Base-by-base conservation (phyloP, 2,888 invertebrate species). In the Diaprepes abbreviatus region DNA sequence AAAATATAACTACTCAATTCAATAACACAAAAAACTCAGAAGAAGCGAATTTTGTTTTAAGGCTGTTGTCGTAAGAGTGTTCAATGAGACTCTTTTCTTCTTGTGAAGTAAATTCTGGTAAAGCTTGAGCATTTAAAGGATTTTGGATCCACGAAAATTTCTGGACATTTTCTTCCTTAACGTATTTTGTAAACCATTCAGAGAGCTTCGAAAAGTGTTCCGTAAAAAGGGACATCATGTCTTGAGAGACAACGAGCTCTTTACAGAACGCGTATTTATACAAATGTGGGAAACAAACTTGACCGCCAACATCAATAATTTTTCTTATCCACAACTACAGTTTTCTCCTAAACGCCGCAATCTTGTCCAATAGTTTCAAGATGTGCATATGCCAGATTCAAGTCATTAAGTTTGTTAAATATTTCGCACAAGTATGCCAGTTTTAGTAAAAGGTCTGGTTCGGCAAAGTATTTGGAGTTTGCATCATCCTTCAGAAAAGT, bases 401-500 rank as follows among this genome's bases (percentile, higher is more conserved):
- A 7, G 12, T 2, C 43, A 43, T 63, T 52, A 1, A 63, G 16
- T 63, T 63, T 33, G 12, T 52, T 24, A 31, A 62, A 62, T 62
- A 50, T 33, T 31, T 62, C 19, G 33, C 35, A 62, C 9, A 62
- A 48, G 31, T 62, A 62, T 62, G 48, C 62, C 17, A 48, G 62
- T 62, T 50, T 62, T 9, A 33, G 43, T 9, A 43, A 43, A 43
- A 43, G n/a, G 19, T 43, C 16, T 9, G n/a, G 43, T 43, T 43
- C 12, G 7, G 12, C 43, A 43, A 43, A 12, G 43, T 43, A 33
- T 7, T 9, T 33, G 43, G 43, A n/a, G 28, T 55, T 55, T 55
- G 33, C 24, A 28, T 66, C 64, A 28, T 64, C 10, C n/a, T 65
- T n/a, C 10, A 66, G 50, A 50, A 71, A 72, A 66, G 48, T 66